Base-by-base conservation (phyloP, 2,888 invertebrate species). In the Rhagonycha fulva region DNA sequence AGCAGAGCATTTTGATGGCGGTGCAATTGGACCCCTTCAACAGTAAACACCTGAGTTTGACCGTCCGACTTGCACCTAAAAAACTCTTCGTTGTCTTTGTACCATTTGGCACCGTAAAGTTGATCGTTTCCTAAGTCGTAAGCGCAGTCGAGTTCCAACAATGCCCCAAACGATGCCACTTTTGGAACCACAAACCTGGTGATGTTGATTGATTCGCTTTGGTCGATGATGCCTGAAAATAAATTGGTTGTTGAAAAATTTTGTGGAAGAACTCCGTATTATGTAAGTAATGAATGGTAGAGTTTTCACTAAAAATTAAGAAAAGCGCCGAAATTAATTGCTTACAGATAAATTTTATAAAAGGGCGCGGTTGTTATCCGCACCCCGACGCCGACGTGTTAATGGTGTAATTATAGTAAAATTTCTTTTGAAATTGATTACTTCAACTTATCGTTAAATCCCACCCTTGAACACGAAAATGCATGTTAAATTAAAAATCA, bases 31-130 rank as follows among this genome's bases (percentile, higher is more conserved):
- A 87, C 81, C 10, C 85, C 86, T 4, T 84, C 82, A 3, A 84
- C 78, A 1, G 79, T 78, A 77, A 82, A 87, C 28, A 82, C 82
- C 69, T 84, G 80, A n/a, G 82, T 82, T 32, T 81, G 78, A 1
- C 86, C 86, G 74, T 84, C 80, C 1, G 84, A 84, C 47, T 76
- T 74, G 14, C 75, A 82, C 73, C 83, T 80, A 74, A 85, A 85
- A 78, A 87, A 87, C 74, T 87, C 82, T 14, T 78, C 72, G n/a
- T 79, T 83, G 78, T 87, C 86, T 76, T 86, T 86, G 80, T 86
- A 87, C 86, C 86, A 87, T 78, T 87, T 87, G 5, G 85, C 86
- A 71, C 83, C 86, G 76, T 87, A 86, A 5, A 87, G 79, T 28
- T 76, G 74, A 14, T 79, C 80, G 47, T 80, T 77, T 77, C 84